Evolutionary conservation across 2,888 invertebrate genomes (phyloP), one percentile per base, ranked within the genome.

Genomic region (Hedya salicella): DNA sequence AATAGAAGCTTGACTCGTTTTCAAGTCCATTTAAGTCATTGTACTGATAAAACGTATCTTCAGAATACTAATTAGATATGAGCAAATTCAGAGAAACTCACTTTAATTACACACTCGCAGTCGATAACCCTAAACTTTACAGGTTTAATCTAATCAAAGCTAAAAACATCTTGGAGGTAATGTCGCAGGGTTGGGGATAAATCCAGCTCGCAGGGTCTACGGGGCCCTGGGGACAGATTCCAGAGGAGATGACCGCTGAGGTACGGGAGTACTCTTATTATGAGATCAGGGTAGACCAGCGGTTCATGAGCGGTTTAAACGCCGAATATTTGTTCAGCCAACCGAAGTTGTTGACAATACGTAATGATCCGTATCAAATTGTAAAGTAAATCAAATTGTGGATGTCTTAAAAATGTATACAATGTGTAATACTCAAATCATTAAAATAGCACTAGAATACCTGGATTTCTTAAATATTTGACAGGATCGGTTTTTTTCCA

Each of bases 161-260:
- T 78, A 79, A 80, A 78, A 78, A 79, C 81, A 85, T 87, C 82
- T 85, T 83, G 76, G 60, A 66, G 65, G 66, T 66, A 66, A 66
- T 66, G 60, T 66, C 66, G 60, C 61, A 54, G 64, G 56, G 39
- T 17, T 52, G 40, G 60, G 86, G 87, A 91, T 91, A 90, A 91
- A 90, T 90, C 89, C 88, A 81, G 82, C 80, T 80, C 81, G 78
- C 81, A 81, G 81, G 83, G 87, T 84, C 82, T 86, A 89, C 85
- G 79, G 81, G 82, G 75, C 92, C 89, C 91, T 68, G 69, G 92
- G 91, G 92, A 90, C 87, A 87, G 79, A 89, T 92, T 84, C 81
- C 82, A 79, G 80, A 82, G 78, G 89, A 88, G 91, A 90, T 91
- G 91, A 91, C 91, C 91, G 89, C 83, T 85, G 78, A 86, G 83